Conservation (phyloP, 2,888 invertebrate genomes). For the Limnephilus rhombicus region DNA sequence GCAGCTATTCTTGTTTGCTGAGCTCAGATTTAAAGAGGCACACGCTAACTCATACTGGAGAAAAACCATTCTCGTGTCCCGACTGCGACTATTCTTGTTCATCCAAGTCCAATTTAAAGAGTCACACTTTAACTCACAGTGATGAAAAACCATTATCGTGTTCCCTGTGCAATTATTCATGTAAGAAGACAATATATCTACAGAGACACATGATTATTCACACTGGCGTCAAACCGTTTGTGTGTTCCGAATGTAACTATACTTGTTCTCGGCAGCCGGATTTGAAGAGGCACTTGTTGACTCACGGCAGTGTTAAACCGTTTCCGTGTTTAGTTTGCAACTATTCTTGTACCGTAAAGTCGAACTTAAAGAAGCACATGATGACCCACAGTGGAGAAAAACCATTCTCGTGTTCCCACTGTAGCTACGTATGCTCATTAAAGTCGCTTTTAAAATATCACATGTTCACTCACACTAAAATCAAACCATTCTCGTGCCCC, state of each 20-base stretch:
- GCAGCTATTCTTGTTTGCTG: background rate
- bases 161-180: background rate
- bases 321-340: too few species aligned
- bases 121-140: conserved; percentile 9
- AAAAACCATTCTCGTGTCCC: background rate
- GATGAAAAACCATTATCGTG: background rate
- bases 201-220: background rate
- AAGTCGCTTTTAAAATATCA: background rate
- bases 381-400: conserved; percentile 3
- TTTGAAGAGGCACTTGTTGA: conserved; percentile 7
- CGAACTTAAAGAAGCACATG: background rate
- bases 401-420: background rate
- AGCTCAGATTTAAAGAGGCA: background rate
- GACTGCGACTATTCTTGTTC: background rate
- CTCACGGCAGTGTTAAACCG: background rate
- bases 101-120: background rate
- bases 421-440: background rate
- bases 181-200: background rate
- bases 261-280: background rate
- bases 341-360: too few species aligned
- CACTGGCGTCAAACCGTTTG: background rate
- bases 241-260: background rate
- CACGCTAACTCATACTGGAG: background rate
- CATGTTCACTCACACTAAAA: background rate
- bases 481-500: background rate